Evolutionary conservation across 2,888 invertebrate species (phyloP), one percentile per base, ranked within the genome.

Genomic region (Patella pellucida): DNA sequence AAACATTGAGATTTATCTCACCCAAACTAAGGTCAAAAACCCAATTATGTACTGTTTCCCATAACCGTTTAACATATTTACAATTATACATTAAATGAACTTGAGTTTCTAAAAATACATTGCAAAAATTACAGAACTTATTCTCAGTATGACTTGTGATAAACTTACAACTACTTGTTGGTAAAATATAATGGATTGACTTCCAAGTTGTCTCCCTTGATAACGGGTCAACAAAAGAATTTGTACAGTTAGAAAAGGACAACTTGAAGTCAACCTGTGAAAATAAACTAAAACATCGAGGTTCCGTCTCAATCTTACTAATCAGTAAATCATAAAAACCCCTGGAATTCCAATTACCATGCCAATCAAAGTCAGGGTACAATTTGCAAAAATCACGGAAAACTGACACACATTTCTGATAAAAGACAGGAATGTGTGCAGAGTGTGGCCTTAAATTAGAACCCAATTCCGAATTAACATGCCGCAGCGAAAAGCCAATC

Each of bases 371-470:
- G 14, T 62, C 23, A 1, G 62, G 62, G 23, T 62, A 62, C 11
- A 23, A 19, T 7, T 62, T 62, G 16, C 19, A 62, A 62, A 62
- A 62, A 23, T 62, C 62, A 23, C 62, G 62, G 23, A 69, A 68
- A n/a, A 68, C 68, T 11, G 11, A 16, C 27, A 74, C 51, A 74
- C 73, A 77, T 50, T 54, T 15, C 71, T 54, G 27, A 54, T 78
- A 78, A 51, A 76, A 78, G 2, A 68, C 19, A 31, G 75, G 76
- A 50, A 74, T 68, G 56, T 23, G 15, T 15, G 75, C 77, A 68
- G 77, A 77, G 62, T 79, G 76, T 16, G 79, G 79, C 11, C 56
- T 73, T 41, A 69, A 68, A 71, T 76, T 77, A 51, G 68, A 68
- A 19, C 68, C 41, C 52, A 77, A 68, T n/a, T 23, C 31, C 27